A percentile compares a stretch with the other conserved stretches of the same genome.
Conservation (phyloP, 2,113 vertebrate species). For the Felis chaus region DNA sequence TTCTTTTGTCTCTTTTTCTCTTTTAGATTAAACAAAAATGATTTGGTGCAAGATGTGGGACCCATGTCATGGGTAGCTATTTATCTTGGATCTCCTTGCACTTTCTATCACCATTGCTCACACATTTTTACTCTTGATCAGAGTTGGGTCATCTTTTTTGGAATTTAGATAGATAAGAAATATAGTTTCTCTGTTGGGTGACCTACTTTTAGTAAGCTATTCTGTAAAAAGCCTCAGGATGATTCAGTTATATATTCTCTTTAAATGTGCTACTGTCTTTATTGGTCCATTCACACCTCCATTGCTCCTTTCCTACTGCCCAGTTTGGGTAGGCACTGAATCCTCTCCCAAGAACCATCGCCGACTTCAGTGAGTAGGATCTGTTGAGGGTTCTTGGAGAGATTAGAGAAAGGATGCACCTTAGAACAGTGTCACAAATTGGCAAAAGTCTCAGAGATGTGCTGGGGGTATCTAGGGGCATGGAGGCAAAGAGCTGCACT, state of each 20-base stretch:
- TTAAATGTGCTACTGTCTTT: not conserved
- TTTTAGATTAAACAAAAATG: constrained; percentile 40
- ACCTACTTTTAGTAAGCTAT: not conserved
- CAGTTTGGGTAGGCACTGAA: not conserved
- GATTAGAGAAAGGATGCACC: not conserved
- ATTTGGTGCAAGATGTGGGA: not conserved
- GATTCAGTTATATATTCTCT: not conserved
- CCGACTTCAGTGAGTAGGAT: not conserved
- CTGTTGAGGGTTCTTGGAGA: not conserved
- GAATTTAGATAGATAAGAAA: constrained; percentile 8
- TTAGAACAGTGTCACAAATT: not conserved
- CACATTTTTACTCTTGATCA: not conserved
- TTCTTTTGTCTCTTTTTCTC: not conserved
- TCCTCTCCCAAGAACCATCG: not conserved
- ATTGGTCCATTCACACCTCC: not conserved
- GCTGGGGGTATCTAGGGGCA: not conserved
- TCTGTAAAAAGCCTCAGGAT: not conserved
- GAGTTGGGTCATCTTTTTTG: not conserved
- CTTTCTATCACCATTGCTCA: not conserved
- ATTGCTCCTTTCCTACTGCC: not conserved
- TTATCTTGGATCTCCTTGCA: not conserved
- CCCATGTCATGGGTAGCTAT: not conserved
- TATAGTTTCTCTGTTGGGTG: not conserved
- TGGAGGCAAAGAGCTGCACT: not conserved
- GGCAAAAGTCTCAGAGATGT: not conserved